These are phyloP conservation scores for Falco naumanni DNA, from an alignment of 2,797 vertebrate genomes.

Conservation along the genomic window DNA sequence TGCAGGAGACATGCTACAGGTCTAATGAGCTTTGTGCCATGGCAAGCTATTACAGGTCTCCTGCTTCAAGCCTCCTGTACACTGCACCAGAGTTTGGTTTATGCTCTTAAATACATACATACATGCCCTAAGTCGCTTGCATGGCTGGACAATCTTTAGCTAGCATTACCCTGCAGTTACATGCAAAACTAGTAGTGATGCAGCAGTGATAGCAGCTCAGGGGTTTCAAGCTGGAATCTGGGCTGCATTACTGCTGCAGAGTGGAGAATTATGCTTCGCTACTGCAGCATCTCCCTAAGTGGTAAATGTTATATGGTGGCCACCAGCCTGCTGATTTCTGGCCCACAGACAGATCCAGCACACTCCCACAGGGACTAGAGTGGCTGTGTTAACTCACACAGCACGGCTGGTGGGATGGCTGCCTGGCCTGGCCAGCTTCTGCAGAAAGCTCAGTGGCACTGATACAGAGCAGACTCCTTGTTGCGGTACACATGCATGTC, in stretches of 20 bases:
- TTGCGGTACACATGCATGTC: accelerated
- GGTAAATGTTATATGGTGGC: accelerated
- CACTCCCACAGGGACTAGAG: accelerated
- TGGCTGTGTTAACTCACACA: not conserved
- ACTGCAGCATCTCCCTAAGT: not conserved
- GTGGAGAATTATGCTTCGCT: not conserved
- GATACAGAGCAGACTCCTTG: not conserved
- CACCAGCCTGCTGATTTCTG: not conserved
- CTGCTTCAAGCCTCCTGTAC: not conserved
- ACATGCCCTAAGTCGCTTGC: not conserved
- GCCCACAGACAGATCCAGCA: not conserved
- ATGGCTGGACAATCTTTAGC: no score
- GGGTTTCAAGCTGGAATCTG: not conserved
- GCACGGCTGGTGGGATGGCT: not conserved
- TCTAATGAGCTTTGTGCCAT: not conserved
- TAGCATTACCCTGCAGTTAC: not conserved
- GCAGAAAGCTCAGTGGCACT: not conserved
- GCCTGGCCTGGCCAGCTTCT: accelerated
- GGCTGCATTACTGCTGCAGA: not conserved
- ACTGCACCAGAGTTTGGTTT: not conserved
- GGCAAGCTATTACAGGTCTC: not conserved
- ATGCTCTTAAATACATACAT: not conserved
- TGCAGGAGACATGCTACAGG: accelerated
- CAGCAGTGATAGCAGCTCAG: not conserved
- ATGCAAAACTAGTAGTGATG: not conserved